phyloP scores from a whole-genome alignment of 1,140 invertebrate genomes.

The Brachionus calyciflorus region DNA sequence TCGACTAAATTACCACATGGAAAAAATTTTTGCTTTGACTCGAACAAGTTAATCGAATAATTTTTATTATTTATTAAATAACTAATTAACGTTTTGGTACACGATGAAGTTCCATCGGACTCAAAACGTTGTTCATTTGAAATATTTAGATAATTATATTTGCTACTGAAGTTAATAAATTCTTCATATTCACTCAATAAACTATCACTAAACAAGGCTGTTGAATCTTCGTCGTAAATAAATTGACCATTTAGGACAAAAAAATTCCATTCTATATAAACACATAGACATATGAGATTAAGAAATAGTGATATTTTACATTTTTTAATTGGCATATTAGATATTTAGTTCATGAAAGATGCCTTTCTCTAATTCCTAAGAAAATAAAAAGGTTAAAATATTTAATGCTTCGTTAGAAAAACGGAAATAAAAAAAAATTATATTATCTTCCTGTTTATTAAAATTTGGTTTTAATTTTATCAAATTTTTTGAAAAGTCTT shows the following conservation, averaged over 20 bases:
- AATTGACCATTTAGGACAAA: slow-evolving; percentile 1
- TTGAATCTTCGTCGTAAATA: neutral
- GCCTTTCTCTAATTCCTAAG: too few species aligned
- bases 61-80: neutral
- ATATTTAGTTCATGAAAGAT: too few species aligned
- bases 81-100: neutral
- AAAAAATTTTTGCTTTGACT: slow-evolving; percentile 32
- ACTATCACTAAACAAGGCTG: slow-evolving; percentile 22
- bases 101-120: neutral
- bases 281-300: neutral
- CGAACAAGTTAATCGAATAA: slow-evolving; percentile 3
- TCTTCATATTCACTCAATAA: neutral
- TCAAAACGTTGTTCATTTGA: slow-evolving; percentile 18
- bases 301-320: neutral
- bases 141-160: neutral
- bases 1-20: slow-evolving; percentile 9
- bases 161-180: neutral
- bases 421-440: too few species aligned
- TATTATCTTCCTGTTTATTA: too few species aligned
- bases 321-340: slow-evolving; percentile 18
- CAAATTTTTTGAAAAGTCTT: too few species aligned
- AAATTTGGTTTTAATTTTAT: too few species aligned
- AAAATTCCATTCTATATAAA: neutral
- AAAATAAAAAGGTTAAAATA: too few species aligned
- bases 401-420: too few species aligned